Conservation (phyloP, 1,140 invertebrate species). For the Macrobrachium nipponense region DNA sequence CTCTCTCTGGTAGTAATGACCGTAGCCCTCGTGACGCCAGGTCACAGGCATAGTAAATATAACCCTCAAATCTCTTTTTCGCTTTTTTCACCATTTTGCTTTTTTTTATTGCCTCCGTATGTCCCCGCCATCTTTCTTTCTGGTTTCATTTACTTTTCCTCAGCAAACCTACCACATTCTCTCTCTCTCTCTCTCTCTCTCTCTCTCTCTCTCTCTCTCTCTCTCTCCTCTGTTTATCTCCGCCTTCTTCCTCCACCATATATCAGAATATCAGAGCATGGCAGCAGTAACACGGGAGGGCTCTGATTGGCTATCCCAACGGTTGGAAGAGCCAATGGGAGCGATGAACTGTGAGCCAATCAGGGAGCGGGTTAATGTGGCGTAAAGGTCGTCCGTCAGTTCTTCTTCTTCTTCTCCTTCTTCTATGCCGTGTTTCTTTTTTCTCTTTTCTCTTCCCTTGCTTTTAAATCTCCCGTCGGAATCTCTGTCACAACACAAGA, state of each 20-base stretch:
- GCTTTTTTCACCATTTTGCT: too few relatives aligned
- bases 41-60: too few relatives aligned
- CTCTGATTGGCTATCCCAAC: too few relatives aligned
- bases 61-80: too few relatives aligned
- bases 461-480: not conserved
- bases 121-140: not conserved
- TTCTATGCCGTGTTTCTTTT: not conserved
- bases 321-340: too few relatives aligned
- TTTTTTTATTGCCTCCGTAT: too few relatives aligned
- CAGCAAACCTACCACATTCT: not conserved
- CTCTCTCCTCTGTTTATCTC: not conserved
- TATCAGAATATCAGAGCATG: too few relatives aligned
- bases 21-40: too few relatives aligned
- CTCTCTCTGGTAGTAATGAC: not conserved
- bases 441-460: not conserved
- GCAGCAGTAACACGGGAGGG: too few relatives aligned
- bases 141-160: not conserved
- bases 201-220: not conserved
- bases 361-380: too few relatives aligned
- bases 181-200: not conserved
- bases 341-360: too few relatives aligned
- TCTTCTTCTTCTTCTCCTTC: not conserved
- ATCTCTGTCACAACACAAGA: not conserved
- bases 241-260: not conserved
- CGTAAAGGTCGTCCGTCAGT: not conserved